phyloP scores from a whole-genome alignment of 2,113 vertebrate genomes.

The Rhodinocichla rosea region DNA sequence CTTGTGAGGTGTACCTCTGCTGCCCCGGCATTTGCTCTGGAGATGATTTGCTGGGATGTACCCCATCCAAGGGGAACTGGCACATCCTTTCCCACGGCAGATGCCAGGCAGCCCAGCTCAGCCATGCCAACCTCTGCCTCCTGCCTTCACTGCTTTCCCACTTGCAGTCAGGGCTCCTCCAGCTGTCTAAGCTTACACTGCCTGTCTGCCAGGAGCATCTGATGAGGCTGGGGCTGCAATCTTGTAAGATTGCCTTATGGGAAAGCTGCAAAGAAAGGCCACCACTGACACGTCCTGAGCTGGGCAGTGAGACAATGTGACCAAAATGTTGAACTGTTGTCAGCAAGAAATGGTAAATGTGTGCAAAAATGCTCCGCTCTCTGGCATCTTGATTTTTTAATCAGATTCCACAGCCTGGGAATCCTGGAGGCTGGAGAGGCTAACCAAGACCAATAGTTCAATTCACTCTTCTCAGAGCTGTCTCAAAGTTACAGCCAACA shows the following conservation, averaged over 20 bases:
- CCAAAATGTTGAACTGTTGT: not conserved
- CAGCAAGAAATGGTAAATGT: not conserved
- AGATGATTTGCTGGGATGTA: not conserved
- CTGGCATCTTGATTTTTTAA: not conserved
- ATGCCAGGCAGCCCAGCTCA: not conserved
- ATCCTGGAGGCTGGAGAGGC: not conserved
- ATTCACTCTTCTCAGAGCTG: not conserved
- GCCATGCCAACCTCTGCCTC: not conserved
- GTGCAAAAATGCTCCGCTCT: not conserved
- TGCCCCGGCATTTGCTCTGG: not conserved
- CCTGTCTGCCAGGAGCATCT: not conserved
- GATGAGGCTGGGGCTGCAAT: not conserved
- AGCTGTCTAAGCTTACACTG: not conserved
- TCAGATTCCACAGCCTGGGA: not conserved
- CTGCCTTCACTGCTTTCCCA: not conserved
- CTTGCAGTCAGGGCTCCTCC: not conserved
- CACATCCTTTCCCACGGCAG: not conserved
- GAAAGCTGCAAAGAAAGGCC: not conserved
- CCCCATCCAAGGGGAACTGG: rapidly evolving
- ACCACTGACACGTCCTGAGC: not conserved
- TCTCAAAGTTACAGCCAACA: not conserved
- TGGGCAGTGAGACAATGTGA: not conserved
- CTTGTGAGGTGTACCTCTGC: not conserved
- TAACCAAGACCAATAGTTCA: not conserved
- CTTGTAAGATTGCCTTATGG: not conserved